phyloP scores from a whole-genome alignment of 2,888 invertebrate genomes.

The Oscheius sp. region DNA sequence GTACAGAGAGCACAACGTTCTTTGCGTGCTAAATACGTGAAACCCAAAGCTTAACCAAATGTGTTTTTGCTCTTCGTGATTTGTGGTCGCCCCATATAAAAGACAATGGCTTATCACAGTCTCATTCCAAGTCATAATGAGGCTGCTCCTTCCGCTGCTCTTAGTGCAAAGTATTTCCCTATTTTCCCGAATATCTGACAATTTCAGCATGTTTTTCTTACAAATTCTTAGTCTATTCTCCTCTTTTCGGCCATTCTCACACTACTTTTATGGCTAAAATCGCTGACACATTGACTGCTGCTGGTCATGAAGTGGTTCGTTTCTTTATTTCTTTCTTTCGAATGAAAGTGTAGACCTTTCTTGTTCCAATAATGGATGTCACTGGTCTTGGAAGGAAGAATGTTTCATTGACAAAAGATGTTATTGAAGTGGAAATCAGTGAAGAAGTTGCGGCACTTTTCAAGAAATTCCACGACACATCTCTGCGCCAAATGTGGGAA shows the following conservation, averaged over 20 bases:
- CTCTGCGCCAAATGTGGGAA: neutral
- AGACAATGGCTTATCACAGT: too few species aligned
- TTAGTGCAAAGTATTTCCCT: too few species aligned
- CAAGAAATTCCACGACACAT: neutral
- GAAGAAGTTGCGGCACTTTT: neutral
- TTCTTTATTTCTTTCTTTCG: neutral
- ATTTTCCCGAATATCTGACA: too few species aligned
- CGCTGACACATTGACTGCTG: conserved; percentile 40
- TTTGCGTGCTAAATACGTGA: too few species aligned
- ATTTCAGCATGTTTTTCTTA: neutral
- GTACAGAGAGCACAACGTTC: too few species aligned
- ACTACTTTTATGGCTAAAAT: conserved; percentile 38
- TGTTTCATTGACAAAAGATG: neutral
- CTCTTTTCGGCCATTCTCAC: conserved; percentile 47
- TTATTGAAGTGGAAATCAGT: neutral
- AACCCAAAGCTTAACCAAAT: too few species aligned
- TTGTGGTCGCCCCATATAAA: too few species aligned
- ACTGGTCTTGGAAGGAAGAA: neutral
- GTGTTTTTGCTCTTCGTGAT: too few species aligned
- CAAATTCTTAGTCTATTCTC: conserved; percentile 37
- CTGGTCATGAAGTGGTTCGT: conserved; percentile 48
- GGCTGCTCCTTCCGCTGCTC: too few species aligned
- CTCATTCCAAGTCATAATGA: too few species aligned
- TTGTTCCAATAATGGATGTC: neutral
- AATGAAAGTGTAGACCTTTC: neutral